Percentiles rank a stretch among this genome's conserved stretches.
Conservation (phyloP, 1,140 invertebrate genomes). For the Eubasilissa regina region DNA sequence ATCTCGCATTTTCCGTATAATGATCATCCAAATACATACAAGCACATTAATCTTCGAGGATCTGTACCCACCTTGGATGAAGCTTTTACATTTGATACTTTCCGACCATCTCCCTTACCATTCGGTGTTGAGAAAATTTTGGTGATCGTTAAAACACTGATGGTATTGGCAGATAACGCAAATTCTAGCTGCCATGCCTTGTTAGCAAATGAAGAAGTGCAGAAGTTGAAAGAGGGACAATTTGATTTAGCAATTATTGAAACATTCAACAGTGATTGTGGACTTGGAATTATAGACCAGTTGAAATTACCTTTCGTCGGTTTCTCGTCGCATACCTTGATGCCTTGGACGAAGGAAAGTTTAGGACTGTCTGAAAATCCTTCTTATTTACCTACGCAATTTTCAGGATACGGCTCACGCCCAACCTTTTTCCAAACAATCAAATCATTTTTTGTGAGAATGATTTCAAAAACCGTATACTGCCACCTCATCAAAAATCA, state of each 20-base stretch:
- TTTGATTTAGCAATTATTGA: slow-evolving; percentile 61
- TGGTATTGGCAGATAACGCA: slow-evolving; percentile 9
- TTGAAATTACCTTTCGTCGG: slow-evolving; percentile 59
- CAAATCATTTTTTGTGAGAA: slow-evolving; percentile 58
- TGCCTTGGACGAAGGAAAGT: slow-evolving; percentile 58
- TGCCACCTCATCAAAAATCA: slow-evolving; percentile 6
- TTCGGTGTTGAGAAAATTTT: slow-evolving; percentile 21
- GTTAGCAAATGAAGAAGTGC: slow-evolving; percentile 66
- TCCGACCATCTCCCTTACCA: slow-evolving; percentile 49
- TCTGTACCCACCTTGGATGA: slow-evolving; percentile 59
- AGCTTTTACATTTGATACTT: slow-evolving; percentile 52
- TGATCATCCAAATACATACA: slow-evolving; percentile 72
- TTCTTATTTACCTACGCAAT: slow-evolving; percentile 57
- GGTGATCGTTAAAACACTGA: slow-evolving; percentile 17
- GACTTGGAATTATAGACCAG: slow-evolving; percentile 57
- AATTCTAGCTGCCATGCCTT: slow-evolving; percentile 64
- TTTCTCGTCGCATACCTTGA: slow-evolving; percentile 56
- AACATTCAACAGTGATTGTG: slow-evolving; percentile 62
- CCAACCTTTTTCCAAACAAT: slow-evolving; percentile 46
- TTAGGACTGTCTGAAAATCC: slow-evolving; percentile 60
- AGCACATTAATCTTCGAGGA: slow-evolving; percentile 71
- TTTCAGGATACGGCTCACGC: slow-evolving; percentile 46
- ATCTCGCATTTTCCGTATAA: slow-evolving; percentile 75
- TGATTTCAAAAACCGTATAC: slow-evolving; percentile 50
- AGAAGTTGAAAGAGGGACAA: slow-evolving; percentile 67